Evolutionary conservation across 2,113 vertebrate genomes (phyloP), one percentile per base, ranked within the genome.

Genomic region (Alosa alosa): DNA sequence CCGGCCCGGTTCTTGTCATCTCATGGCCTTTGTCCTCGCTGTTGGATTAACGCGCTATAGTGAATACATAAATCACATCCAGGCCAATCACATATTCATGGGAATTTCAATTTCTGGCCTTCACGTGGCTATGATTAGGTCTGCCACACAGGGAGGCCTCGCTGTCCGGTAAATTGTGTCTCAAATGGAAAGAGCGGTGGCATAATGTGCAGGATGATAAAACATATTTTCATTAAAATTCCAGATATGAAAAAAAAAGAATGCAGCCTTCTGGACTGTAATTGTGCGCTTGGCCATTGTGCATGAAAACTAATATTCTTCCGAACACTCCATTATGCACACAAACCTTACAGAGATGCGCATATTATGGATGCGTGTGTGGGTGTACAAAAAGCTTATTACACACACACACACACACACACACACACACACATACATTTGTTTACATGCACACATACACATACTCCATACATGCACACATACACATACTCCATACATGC

Each of bases 21-120:
- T 57, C 18, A 11, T 68, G 1, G 72, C 81, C 39, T 64, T 31
- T 83, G 50, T 57, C 36, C 68, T 22, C 78, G 81, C 41, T 36
- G 0, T 64, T 89, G 88, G 91, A 93, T 94, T 93, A 92, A 87
- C 57, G 84, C 50, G 15, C 83, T 7, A 46, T 84, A 46, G 1
- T 18, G 11, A 88, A 87, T 83, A 86, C 91, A 81, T 89, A 84
- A 88, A 86, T 86, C 86, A 90, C 91, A 90, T 91, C 89, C 84
- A 86, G 84, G 91, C 89, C 92, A 92, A 94, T 93, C 93, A 89
- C 82, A 82, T 90, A 93, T 93, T 93, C 92, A 94, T 91, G 85
- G 86, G 82, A 92, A 93, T 94, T 93, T 90, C 85, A 87, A 91
- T 95, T 94, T 91, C 90, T 45, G 88, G 84, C 47, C 89, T 87